phyloP scores from a whole-genome alignment of 2,113 vertebrate genomes.

The human (Homo sapiens) region DNA sequence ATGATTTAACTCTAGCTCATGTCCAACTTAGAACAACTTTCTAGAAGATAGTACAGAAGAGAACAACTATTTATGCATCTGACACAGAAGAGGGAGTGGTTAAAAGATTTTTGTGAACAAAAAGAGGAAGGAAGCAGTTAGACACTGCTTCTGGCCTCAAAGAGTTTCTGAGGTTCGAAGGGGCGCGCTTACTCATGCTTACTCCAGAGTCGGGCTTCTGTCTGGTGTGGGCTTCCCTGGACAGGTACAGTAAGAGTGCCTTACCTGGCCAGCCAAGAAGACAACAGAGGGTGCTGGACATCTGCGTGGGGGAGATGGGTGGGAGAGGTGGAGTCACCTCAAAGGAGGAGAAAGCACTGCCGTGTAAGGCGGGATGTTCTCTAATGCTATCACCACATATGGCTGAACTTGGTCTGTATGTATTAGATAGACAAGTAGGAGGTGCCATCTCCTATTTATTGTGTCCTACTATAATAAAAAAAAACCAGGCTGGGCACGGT shows the following conservation, averaged over 20 bases:
- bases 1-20: not conserved
- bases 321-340: not conserved
- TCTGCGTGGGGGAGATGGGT: fast-evolving
- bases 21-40: not conserved
- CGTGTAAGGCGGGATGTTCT: not conserved
- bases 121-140: not conserved
- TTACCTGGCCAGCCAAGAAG: not conserved
- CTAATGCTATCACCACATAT: too few species aligned
- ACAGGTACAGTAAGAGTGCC: not conserved
- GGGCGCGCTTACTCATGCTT: fast-evolving
- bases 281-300: not conserved
- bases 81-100: not conserved
- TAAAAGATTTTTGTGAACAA: not conserved
- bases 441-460: fast-evolving
- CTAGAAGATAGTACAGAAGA: not conserved
- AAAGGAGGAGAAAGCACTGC: not conserved
- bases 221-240: not conserved
- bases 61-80: not conserved
- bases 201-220: not conserved
- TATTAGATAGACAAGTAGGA: too few species aligned
- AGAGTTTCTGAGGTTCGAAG: not conserved
- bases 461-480: not conserved
- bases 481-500: too few species aligned
- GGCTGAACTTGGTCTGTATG: not conserved
- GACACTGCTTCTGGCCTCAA: not conserved